Percentiles rank a stretch among this genome's conserved stretches.
These are phyloP conservation scores for Eurois occulta DNA, from an alignment of 2,888 invertebrate species.

Conservation along the genomic window DNA sequence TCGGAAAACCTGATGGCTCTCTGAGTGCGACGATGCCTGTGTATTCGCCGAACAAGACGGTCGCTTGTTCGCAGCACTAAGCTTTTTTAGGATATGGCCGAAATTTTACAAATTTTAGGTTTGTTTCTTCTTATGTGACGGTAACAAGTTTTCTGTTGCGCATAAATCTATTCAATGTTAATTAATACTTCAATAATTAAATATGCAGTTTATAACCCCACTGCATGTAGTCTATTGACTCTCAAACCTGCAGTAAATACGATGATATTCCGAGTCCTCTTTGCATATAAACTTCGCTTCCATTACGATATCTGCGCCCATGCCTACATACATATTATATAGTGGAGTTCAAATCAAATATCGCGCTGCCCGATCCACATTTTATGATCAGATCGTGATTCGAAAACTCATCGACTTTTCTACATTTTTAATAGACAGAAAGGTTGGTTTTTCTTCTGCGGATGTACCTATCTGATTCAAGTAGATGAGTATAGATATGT, in stretches of 20 bases:
- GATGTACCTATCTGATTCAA: constrained; percentile 14
- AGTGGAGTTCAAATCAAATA: constrained; percentile 69
- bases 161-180: neutral
- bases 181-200: neutral
- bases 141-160: neutral
- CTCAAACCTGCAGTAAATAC: constrained; percentile 27
- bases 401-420: constrained; percentile 70
- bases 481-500: neutral
- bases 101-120: neutral
- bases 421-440: constrained; percentile 74
- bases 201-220: neutral
- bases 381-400: constrained; percentile 75
- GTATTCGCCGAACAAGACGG: neutral
- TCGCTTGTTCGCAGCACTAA: neutral
- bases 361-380: constrained; percentile 64
- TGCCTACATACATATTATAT: constrained; percentile 54
- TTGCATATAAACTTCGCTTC: constrained; percentile 52
- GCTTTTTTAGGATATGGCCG: neutral
- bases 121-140: neutral
- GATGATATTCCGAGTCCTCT: constrained; percentile 17
- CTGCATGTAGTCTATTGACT: neutral
- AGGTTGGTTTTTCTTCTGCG: constrained; percentile 41
- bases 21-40: neutral
- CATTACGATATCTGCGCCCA: constrained; percentile 41
- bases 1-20: neutral